Base-by-base conservation (phyloP, 2,797 vertebrate species). In the Macropus fuliginosus region DNA sequence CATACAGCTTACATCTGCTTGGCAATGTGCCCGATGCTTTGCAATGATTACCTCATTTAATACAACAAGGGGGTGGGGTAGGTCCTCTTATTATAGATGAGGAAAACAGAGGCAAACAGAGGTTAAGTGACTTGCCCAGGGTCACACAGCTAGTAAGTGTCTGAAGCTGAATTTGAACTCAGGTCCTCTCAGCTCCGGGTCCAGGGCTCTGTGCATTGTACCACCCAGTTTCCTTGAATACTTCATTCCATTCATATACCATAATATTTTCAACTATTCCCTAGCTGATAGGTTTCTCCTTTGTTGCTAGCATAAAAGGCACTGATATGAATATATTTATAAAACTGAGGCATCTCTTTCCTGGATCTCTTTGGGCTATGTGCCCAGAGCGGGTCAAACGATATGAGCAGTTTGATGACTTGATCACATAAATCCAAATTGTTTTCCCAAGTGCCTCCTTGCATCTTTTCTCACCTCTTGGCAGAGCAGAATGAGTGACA, bases 171-270 rank as follows among this genome's bases (percentile, higher is more conserved):
- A 93, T 95, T 74, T 94, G 62, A 57, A 55, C 54, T 8, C 14
- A 56, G 54, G 8, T 62, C 5, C 94, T 96, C 92, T 74, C 95
- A 91, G 62, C n/a, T 94, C 89, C 91, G 91, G 28, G 54, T 2
- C 5, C 29, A 56, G 50, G 40, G 11, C 94, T 93, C 50, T 90
- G 50, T 54, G 55, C 55, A 93, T 5, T 93, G 10, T 1, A 94
- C n/a, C 81, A 92, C 40, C 40, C 9, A 46, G 21, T 81, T 81
- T 81, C 74, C 40, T 46, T 46, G 40, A 40, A 40, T 3, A 74
- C 14, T 9, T 40, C 66, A 46, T 40, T 50, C 9, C 74, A 27
- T 87, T 87, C 40, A 50, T 27, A 87, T 87, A 27, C 40, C 74
- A 87, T 9, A 87, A 34, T 87, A 87, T 28, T 87, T 87, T 50